Evolutionary conservation across 2,113 vertebrate species (phyloP), one percentile per base, ranked within the genome.

Genomic region (Hippolais icterina): DNA sequence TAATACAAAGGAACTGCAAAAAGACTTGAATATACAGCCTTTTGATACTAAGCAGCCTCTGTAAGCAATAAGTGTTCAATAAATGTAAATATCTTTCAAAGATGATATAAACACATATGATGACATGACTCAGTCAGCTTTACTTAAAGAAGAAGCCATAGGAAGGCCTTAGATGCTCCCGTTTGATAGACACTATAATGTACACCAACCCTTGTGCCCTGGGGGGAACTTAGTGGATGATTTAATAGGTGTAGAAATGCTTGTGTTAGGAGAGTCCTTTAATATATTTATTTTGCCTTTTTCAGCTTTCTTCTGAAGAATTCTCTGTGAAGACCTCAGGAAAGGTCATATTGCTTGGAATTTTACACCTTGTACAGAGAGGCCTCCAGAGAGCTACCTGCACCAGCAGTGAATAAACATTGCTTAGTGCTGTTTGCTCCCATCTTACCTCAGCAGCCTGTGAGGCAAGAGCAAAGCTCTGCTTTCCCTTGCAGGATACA

Each of bases 231-330:
- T n/a, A 41, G n/a, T 7, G 7, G 54, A 82, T 79, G 69, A 83
- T 88, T 92, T 78, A 71, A 85, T 2, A 6, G 42, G 25, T 66
- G 35, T 16, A 71, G 84, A 91, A 94, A 59, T 21, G 35, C 20
- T 68, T 72, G 33, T 52, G 33, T 89, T 64, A 89, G 35, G 33
- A 49, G 31, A 91, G 69, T 66, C 59, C 33, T 65, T 87, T 92
- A 84, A 87, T 95, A 87, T 88, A 88, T 93, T 95, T 94, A 80
- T 70, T 92, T 92, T 78, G 86, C 42, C 49, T 95, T 80, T 82
- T n/a, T n/a, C n/a, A 90, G 71, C 77, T 33, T 95, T 69, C 85
- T 64, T 66, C 41, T 74, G 87, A 90, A 93, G 42, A 82, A 53
- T 33, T 28, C 21, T 56, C 53, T 88, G 59, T 52, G 42, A 95